Evolutionary conservation across 2,888 invertebrate genomes (phyloP), one percentile per base, ranked within the genome.

Genomic region (Melipona bicolor): DNA sequence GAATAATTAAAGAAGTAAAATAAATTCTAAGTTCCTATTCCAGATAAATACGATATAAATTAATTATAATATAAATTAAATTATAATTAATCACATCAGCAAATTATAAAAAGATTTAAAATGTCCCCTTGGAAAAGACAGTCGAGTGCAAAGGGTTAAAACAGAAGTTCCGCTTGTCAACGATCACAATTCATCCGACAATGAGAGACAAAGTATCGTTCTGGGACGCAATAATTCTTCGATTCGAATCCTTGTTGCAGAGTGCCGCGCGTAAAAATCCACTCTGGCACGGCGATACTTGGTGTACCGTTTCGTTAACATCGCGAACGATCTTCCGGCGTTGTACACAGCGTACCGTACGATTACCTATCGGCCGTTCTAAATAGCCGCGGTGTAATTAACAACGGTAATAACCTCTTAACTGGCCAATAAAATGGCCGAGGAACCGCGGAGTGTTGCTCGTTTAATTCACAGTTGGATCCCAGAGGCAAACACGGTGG

Each of bases 341-440:
- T 2, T 24, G 4, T 32, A 68, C 21, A n/a, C 54, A 43, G 43
- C 9, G 43, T 9, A 27, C 32, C 64, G n/a, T 79, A 79, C 69
- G 75, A 75, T 75, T 80, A 76, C 64, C 56, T 49, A 54, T 70
- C 15, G 43, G 21, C 24, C 77, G 61, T 77, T 52, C 52, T 24
- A 76, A 61, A 72, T 71, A 62, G 54, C 59, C 54, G 54, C 69
- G 54, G 68, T 43, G 72, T 78, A 81, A 78, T 81, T 78, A 81
- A 78, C 73, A 78, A 64, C 78, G 32, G 65, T 70, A 81, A 78
- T 78, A 81, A 70, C 59, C 49, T 65, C 78, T 74, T 73, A 59
- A 77, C 62, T 61, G 56, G 17, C 54, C 81, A 81, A 73, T 81
- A 81, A 81, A 81, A 77, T 73, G 43, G 43, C 50, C 24, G 17